A percentile compares a stretch with the other conserved stretches of the same genome.
Conservation (phyloP, 2,113 vertebrate genomes). For the Gyps fulvus region DNA sequence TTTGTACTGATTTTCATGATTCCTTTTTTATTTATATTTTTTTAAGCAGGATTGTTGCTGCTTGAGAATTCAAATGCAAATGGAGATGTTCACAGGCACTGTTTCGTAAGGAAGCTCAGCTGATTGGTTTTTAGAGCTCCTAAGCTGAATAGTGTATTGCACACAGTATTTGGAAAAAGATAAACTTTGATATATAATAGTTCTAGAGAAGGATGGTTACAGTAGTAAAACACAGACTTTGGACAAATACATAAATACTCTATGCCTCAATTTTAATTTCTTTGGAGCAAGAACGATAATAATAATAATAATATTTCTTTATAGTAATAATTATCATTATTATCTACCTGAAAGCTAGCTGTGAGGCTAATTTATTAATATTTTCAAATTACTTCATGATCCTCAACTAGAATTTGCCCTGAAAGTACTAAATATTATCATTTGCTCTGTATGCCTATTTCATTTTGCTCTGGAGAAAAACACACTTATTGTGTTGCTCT, state of each 20-base stretch:
- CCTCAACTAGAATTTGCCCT: neutral
- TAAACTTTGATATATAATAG: neutral
- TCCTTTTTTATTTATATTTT: neutral
- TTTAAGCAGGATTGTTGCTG: neutral
- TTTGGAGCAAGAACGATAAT: neutral
- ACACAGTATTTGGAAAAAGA: neutral
- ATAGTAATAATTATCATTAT: neutral
- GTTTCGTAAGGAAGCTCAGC: neutral
- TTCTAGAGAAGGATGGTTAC: neutral
- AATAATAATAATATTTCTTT: neutral
- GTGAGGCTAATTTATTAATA: constrained; percentile 28
- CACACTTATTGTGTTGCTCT: neutral
- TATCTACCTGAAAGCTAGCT: constrained; percentile 30
- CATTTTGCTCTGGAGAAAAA: neutral
- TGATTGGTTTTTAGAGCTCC: neutral
- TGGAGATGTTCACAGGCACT: neutral
- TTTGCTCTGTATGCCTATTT: constrained; percentile 12
- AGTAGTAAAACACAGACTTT: neutral
- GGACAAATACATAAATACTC: neutral
- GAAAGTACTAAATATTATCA: neutral
- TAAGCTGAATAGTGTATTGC: neutral
- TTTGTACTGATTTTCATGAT: constrained; percentile 34
- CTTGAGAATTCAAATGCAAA: constrained; percentile 36
- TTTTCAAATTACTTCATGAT: constrained; percentile 36
- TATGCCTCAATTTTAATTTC: neutral